Evolutionary conservation across 1,140 invertebrate species (phyloP).

Genomic region (Drosophila auraria): DNA sequence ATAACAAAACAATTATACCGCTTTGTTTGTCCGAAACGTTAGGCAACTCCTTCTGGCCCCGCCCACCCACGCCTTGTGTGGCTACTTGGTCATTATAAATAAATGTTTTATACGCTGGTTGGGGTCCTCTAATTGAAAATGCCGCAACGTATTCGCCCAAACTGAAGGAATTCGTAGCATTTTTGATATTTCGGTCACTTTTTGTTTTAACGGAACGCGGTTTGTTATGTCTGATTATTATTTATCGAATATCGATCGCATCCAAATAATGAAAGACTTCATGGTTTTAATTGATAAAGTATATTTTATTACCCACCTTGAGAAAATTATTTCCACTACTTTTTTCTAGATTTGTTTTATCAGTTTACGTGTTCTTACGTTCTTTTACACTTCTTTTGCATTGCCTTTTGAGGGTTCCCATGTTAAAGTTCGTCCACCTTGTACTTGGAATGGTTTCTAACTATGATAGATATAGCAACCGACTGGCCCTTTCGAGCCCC

Average conservation of each 20-base stretch:
- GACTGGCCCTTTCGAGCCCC: slow-evolving; percentile 3
- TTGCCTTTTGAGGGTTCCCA: background rate
- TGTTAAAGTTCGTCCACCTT: background rate
- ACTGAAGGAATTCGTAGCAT: slow-evolving; percentile 23
- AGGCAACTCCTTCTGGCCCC: slow-evolving; percentile 29
- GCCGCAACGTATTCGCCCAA: slow-evolving; percentile 53
- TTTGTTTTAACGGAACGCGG: slow-evolving; percentile 11
- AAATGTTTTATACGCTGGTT: slow-evolving; percentile 46
- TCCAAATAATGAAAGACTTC: background rate
- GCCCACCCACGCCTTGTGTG: background rate
- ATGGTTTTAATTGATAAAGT: background rate
- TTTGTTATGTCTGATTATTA: slow-evolving; percentile 6
- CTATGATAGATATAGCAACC: slow-evolving; percentile 38
- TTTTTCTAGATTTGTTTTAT: background rate
- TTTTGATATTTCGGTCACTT: slow-evolving; percentile 33
- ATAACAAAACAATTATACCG: slow-evolving; percentile 80
- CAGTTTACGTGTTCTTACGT: background rate
- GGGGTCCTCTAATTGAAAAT: slow-evolving; percentile 69
- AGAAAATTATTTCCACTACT: background rate
- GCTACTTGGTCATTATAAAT: slow-evolving; percentile 64
- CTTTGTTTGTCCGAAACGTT: slow-evolving; percentile 66
- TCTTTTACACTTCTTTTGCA: background rate
- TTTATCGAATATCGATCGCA: background rate
- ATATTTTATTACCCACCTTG: background rate
- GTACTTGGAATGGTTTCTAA: slow-evolving; percentile 20